These are phyloP conservation scores for Pseudotriccus pelzelni DNA, from an alignment of 2,797 vertebrate species.

Conservation along the genomic window DNA sequence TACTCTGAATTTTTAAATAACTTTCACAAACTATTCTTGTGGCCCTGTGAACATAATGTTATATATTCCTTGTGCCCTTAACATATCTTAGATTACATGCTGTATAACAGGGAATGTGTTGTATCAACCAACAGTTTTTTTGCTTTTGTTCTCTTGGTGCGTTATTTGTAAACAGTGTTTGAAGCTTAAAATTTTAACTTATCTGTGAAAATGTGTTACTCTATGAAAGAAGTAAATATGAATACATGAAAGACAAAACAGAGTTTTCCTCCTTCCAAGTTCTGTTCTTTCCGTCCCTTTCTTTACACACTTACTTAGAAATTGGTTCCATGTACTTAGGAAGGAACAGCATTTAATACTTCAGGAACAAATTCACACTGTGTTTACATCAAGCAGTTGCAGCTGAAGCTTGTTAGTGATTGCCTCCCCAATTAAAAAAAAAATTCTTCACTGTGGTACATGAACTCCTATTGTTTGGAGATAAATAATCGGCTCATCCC, in stretches of 20 bases:
- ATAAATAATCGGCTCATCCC: conserved; percentile 75
- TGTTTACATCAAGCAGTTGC: conserved; percentile 76
- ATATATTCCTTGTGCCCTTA: not conserved
- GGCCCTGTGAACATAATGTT: not conserved
- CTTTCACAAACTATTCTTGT: not conserved
- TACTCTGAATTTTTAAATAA: not conserved
- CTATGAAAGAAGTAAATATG: conserved; percentile 51
- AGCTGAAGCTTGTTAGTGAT: conserved; percentile 79
- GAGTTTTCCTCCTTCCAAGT: conserved; percentile 19
- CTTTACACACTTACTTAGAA: conserved; percentile 45
- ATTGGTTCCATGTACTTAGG: conserved; percentile 68
- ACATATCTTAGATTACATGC: not conserved
- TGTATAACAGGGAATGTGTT: not conserved
- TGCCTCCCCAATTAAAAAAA: conserved; percentile 64
- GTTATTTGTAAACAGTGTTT: conserved; percentile 19
- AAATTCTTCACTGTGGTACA: conserved; percentile 66
- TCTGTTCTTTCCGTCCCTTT: not conserved
- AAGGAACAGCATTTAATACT: conserved; percentile 64
- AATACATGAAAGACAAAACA: conserved; percentile 42
- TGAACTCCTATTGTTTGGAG: conserved; percentile 75
- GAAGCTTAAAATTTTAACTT: conserved; percentile 34
- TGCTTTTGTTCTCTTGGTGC: not conserved
- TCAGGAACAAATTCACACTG: conserved; percentile 61
- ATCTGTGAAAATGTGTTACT: conserved; percentile 40
- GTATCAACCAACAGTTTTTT: conserved; percentile 19